A percentile compares a stretch with the other conserved stretches of the same genome.
These are phyloP conservation scores for Ophion ventricosus DNA, from an alignment of 2,888 invertebrate genomes.

Conservation along the genomic window DNA sequence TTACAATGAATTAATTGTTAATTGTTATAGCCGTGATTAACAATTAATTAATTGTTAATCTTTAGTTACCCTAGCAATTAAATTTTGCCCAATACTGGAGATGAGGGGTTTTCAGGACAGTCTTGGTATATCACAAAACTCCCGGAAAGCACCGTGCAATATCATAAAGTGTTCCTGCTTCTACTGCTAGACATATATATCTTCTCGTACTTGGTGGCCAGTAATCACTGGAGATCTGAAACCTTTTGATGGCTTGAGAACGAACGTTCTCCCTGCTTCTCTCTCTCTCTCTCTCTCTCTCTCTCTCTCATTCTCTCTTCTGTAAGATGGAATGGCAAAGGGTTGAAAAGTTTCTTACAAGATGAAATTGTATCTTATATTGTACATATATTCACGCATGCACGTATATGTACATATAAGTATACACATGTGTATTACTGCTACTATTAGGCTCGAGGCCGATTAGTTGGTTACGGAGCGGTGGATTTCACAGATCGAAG, in stretches of 20 bases:
- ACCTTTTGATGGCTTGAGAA: conserved; percentile 38
- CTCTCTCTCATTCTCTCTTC: background rate
- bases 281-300: background rate
- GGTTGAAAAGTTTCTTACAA: conserved; percentile 35
- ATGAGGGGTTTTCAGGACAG: too few species aligned
- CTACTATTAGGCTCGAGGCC: conserved; percentile 61
- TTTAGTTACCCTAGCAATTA: too few species aligned
- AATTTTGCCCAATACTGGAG: too few species aligned
- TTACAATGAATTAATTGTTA: too few species aligned
- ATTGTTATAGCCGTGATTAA: too few species aligned
- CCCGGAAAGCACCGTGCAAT: too few species aligned
- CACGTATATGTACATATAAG: conserved; percentile 29
- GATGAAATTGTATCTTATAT: conserved; percentile 16
- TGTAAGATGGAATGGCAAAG: conserved; percentile 22
- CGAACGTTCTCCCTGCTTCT: background rate
- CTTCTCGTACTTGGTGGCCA: conserved; percentile 1
- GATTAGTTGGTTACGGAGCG: conserved; percentile 66
- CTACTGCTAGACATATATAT: background rate
- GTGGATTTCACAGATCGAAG: conserved; percentile 70
- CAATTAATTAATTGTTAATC: too few species aligned
- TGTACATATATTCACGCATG: conserved; percentile 12
- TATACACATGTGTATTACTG: conserved; percentile 31
- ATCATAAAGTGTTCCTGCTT: too few species aligned
- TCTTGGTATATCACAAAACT: too few species aligned
- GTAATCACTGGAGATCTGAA: conserved; percentile 36